These are phyloP conservation scores for Trochalopteron elliotii DNA, from an alignment of 2,113 vertebrate genomes.

Conservation along the genomic window DNA sequence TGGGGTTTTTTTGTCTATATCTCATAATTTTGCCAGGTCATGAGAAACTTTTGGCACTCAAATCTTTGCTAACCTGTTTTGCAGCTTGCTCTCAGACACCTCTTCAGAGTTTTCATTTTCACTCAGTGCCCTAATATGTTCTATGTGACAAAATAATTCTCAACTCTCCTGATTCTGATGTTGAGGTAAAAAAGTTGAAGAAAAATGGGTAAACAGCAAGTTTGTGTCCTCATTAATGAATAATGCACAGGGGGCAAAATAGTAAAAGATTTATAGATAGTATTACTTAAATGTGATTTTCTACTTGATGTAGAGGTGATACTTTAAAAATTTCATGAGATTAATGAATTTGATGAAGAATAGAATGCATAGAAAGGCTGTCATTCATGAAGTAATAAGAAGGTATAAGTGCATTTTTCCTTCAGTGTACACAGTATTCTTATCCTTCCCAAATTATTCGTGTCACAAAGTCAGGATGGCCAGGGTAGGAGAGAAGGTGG, in stretches of 20 bases:
- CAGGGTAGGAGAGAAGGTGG: background rate
- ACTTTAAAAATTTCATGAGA: background rate
- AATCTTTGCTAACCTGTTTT: background rate
- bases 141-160: background rate
- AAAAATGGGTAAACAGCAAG: background rate
- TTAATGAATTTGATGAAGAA: background rate
- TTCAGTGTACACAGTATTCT: background rate
- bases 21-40: background rate
- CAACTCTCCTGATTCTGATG: background rate
- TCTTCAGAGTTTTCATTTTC: background rate
- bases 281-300: background rate
- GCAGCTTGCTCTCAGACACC: background rate
- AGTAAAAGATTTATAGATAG: background rate
- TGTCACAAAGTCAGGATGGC: background rate
- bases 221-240: background rate
- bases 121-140: background rate
- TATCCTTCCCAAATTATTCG: background rate
- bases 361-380: background rate
- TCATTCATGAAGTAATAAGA: background rate
- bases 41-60: background rate
- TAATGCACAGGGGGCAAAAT: background rate
- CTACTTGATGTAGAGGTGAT: background rate
- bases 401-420: background rate
- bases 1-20: rapidly evolving
- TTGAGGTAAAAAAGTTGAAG: background rate